Base-by-base conservation (phyloP, 2,888 invertebrate species). In the Melitaea athalia region DNA sequence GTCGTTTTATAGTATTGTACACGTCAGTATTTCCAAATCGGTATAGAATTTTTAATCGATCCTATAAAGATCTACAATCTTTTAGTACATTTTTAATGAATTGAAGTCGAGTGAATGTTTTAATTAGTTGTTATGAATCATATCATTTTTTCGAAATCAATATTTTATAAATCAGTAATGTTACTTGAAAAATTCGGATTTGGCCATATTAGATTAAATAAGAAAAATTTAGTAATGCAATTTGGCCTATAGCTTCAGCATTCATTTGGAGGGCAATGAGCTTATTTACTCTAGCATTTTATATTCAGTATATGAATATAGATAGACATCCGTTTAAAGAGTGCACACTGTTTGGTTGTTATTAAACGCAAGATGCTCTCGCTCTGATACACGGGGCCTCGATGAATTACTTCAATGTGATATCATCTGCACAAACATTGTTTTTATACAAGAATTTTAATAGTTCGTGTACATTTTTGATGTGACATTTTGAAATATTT, bases 281-380 rank as follows among this genome's bases (percentile, higher is more conserved):
- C 91, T 91, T 91, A 89, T 90, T 85, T 91, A 87, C 77, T 81
- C 77, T 87, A 89, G 83, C 77, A 76, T 78, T 81, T 71, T 71
- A 53, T 73, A 73, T 72, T 71, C 70, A 70, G 47, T 73, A 65
- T 71, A 72, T 57, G 49, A 33, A 60, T 70, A 66, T 53, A 49
- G 52, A 68, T 8, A 38, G 24, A 2, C 59, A 66, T 68, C 55
- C 60, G 65, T 66, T 69, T 63, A 62, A 70, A 64, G 17, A 38
- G 59, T 71, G 67, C 71, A 69, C 71, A 68, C 45, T 49, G 59
- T 65, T 69, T n/a, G 67, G 64, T 71, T 65, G 63, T 66, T 64
- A 52, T 52, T 42, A n/a, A 49, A 50, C 45, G 45, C 43, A 31
- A 67, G 45, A 24, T 60, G 52, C 62, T 45, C 63, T n/a, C n/a